These are phyloP conservation scores for Crocuta crocuta DNA, from an alignment of 2,113 vertebrate genomes.

Conservation along the genomic window DNA sequence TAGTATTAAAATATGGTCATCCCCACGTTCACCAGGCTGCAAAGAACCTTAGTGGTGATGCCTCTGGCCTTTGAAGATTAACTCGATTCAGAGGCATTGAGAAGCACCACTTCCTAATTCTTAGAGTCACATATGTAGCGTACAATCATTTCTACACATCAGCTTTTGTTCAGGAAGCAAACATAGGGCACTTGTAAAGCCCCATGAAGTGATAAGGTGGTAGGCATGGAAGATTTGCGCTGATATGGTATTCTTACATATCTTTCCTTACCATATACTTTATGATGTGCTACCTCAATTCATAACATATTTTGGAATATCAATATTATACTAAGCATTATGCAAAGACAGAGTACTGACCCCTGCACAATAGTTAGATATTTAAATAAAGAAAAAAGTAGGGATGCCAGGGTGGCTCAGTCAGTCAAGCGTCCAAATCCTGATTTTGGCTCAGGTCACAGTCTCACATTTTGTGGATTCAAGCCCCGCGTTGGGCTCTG, in stretches of 20 bases:
- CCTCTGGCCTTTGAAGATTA: not conserved
- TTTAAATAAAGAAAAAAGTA: not conserved
- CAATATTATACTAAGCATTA: not conserved
- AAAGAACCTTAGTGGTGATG: too few species aligned
- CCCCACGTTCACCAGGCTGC: fast-evolving
- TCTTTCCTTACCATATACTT: not conserved
- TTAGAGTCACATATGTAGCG: not conserved
- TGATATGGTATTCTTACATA: not conserved
- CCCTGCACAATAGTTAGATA: not conserved
- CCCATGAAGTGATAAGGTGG: not conserved
- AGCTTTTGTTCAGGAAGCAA: not conserved
- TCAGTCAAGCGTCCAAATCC: too few species aligned
- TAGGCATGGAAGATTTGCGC: not conserved
- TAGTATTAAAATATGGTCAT: not conserved
- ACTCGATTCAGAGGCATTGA: not conserved
- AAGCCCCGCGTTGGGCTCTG: too few species aligned
- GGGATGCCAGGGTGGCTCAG: too few species aligned
- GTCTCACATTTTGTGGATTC: too few species aligned
- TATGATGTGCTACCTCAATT: not conserved
- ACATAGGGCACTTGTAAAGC: not conserved
- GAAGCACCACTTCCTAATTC: not conserved
- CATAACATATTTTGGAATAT: not conserved
- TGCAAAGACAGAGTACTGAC: not conserved
- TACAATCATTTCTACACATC: not conserved
- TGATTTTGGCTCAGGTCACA: too few species aligned